phyloP scores from a whole-genome alignment of 35 echinoderm and acorn worm species.

The Apostichopus parvimensis region DNA sequence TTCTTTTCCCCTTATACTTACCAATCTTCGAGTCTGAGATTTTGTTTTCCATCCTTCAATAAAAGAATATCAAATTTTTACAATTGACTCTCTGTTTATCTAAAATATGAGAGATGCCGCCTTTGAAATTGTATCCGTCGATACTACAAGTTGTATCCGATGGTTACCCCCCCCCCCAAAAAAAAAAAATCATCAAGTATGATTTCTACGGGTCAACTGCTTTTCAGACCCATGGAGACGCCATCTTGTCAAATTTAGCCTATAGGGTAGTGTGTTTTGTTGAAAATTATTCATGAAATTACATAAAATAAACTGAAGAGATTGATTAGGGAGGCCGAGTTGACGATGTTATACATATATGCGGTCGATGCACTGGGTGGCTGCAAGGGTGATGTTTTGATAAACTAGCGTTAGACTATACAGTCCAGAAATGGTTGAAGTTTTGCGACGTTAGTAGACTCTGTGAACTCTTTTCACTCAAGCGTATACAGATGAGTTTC shows the following conservation, averaged over 20 bases:
- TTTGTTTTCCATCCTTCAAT: not conserved
- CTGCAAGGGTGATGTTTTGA: too few relatives aligned
- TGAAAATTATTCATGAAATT: slow-evolving; percentile 2
- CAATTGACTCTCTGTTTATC: not conserved
- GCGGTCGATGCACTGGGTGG: not conserved
- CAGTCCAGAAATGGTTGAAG: too few relatives aligned
- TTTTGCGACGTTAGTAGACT: too few relatives aligned
- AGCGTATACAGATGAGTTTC: too few relatives aligned
- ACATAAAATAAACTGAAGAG: not conserved
- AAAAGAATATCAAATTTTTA: not conserved
- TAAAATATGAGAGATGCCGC: not conserved
- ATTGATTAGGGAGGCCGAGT: not conserved
- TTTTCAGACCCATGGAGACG: not conserved
- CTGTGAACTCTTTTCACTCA: too few relatives aligned
- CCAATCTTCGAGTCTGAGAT: not conserved
- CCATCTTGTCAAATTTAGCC: slow-evolving; percentile 35
- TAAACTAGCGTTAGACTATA: too few relatives aligned
- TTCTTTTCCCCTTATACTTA: not conserved
- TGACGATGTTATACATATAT: not conserved
- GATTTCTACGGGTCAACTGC: slow-evolving; percentile 17
- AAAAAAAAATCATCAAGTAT: not conserved
- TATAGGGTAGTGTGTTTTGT: not conserved
- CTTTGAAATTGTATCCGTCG: not conserved
- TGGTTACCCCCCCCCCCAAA: not conserved
- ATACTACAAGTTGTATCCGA: not conserved